These are phyloP conservation scores for Penaeus indicus DNA, from an alignment of 1,140 invertebrate genomes.

Conservation along the genomic window DNA sequence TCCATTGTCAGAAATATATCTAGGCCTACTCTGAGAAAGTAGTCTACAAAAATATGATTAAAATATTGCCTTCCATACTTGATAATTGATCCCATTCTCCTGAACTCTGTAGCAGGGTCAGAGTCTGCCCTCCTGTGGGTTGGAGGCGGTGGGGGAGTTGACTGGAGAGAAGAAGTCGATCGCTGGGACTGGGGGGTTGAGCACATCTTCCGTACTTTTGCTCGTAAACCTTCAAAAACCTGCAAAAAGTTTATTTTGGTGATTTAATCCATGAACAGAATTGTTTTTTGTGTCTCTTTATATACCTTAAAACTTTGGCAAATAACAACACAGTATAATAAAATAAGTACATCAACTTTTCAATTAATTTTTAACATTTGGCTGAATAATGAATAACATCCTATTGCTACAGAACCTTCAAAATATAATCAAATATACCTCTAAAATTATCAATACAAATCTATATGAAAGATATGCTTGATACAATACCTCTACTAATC, in stretches of 20 bases:
- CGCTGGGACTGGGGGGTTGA: constrained; percentile 64
- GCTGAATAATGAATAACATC: too few relatives aligned
- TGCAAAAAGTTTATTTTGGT: constrained; percentile 53
- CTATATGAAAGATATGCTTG: constrained; percentile 79
- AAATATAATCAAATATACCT: constrained; percentile 46
- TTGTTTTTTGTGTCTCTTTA: not conserved
- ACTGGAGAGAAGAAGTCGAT: constrained; percentile 63
- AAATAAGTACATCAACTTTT: not conserved
- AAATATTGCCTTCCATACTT: constrained; percentile 73
- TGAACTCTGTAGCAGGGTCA: constrained; percentile 71
- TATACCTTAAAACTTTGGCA: not conserved
- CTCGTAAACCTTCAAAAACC: constrained; percentile 65
- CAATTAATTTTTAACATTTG: not conserved
- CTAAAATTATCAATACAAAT: constrained; percentile 79
- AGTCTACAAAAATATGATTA: constrained; percentile 30
- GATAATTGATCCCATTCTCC: constrained; percentile 71
- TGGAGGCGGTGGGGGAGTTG: constrained; percentile 58
- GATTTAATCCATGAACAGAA: constrained; percentile 33
- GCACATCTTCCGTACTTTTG: constrained; percentile 63
- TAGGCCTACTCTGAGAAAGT: not conserved
- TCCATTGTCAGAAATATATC: too few relatives aligned
- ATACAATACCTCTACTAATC: constrained; percentile 78
- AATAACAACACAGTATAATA: not conserved
- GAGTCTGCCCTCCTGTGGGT: constrained; percentile 72
- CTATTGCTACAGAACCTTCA: not conserved